Base-by-base conservation (phyloP, 2,888 invertebrate genomes). In the Perizoma flavofasciatum region DNA sequence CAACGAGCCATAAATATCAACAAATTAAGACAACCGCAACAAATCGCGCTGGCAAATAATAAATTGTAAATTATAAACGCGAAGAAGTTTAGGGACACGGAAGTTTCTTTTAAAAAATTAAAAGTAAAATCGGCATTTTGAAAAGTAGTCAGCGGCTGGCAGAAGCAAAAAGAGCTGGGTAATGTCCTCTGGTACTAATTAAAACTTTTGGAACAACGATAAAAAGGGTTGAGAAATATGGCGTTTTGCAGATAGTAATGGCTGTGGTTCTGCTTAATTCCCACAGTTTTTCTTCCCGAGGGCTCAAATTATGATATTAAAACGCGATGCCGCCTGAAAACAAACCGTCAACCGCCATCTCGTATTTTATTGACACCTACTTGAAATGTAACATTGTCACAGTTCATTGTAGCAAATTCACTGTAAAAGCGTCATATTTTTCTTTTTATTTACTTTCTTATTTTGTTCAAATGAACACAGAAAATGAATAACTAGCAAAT, bases 131-230 rank as follows among this genome's bases (percentile, higher is more conserved):
- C 77, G 77, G 78, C 81, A 79, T 83, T 85, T 83, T 69, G 77
- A 71, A 77, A 82, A 83, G 71, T 77, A 82, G 68, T 79, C 74
- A 68, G 74, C 74, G 75, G 73, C 75, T 72, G 75, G 81, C 78
- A 82, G 75, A 78, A 83, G 80, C 81, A 81, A 75, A 82, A 83
- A 83, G 82, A 82, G 79, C 74, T 79, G 86, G 82, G 82, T 89
- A 90, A 89, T 89, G 88, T 91, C 90, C 89, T 88, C 86, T 84
- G 90, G 87, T 88, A 88, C 88, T 90, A 90, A 91, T 90, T 91
- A 90, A 91, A 91, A 91, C 89, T 91, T 90, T 85, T 78, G 75
- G 74, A 84, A 83, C 82, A 77, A 78, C 79, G 82, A 78, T 85
- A 85, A 89, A 89, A 90, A 86, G 89, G 89, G 86, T 88, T 85